Evolutionary conservation across 1,140 invertebrate species (phyloP), one percentile per base, ranked within the genome.

Genomic region (Drosophila chauvacae): DNA sequence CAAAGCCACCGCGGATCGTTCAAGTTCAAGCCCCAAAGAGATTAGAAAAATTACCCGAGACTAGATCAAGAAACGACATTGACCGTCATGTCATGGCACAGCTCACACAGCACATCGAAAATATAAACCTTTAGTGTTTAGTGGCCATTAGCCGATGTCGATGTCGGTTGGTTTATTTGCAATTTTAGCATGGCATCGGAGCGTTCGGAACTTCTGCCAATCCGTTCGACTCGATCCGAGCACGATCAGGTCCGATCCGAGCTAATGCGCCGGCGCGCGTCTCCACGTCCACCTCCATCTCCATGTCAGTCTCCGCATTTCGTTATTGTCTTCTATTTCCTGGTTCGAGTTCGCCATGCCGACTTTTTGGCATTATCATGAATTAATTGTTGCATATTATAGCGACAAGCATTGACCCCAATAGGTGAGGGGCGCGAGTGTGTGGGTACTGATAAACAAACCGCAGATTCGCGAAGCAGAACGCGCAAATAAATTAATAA

Each of bases 51-150:
- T 75, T 84, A 53, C 72, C 48, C 37, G 64, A 74, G 87, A 81
- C 80, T 91, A 91, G 87, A 91, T 91, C 87, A 91, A 91, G 87
- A 91, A 91, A 91, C 87, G 88, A 30, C 87, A 91, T 91, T 91
- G 87, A 91, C 87, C 87, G 83, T 78, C 80, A 88, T 91, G 70
- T 44, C 81, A 65, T 51, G 75, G 70, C 66, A 55, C 69, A 69
- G 56, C 55, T 47, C 69, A 63, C 47, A 70, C 56, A 60, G 58
- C 66, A 85, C 68, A 81, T 80, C 56, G 73, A 79, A 83, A 70
- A 65, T 84, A 88, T 72, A 83, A 80, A 82, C 74, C 74, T 86
- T 75, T 81, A 56, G 53, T 55, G 56, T 86, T 75, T 81, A 56
- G 53, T 55, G 56, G 65, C 69, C 76, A 70, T 76, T 73, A 83